Base-by-base conservation (phyloP, 2,113 vertebrate genomes). In the Struthidea cinerea region DNA sequence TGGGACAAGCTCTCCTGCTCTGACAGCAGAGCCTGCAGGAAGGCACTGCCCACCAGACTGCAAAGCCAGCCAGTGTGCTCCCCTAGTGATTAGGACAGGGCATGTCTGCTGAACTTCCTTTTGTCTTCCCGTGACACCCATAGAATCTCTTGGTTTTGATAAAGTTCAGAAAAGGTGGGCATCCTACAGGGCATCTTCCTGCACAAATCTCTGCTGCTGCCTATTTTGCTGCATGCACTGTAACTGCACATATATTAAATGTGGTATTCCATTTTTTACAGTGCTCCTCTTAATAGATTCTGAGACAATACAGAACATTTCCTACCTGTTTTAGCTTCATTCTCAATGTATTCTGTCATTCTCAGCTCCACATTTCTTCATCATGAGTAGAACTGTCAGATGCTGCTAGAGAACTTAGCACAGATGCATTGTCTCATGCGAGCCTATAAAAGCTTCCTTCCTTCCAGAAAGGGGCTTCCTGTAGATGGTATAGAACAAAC, bases 341-440 rank as follows among this genome's bases (percentile, higher is more conserved):
- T 22, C 17, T 33, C 33, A 74, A 1, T 15, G 28, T 32, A 41
- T 49, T 56, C 42, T 83, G 30, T 33, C 33, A 24, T 47, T 76
- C 30, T 64, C 35, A 64, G n/a, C 19, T 85, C 44, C 17, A 8
- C 3, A 7, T 32, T 86, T 83, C 49, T 73, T 82, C 7, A 64
- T 19, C 21, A 7, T 46, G 65, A 68, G 32, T 65, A 39, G 14
- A 59, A 73, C 6, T 33, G 26, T 46, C 53, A 83, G 44, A 20
- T 46, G 37, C 19, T 89, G 32, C 28, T 57, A 30, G 42, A 70
- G 44, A 64, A 52, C 10, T 33, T 11, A 18, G 81, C 24, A 39
- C 21, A 74, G 2, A 7, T 3, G 2, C 14, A 28, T 61, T 69
- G 37, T 24, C 33, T 33, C 37, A 21, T 0, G 1, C 24, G 21